These are phyloP conservation scores for Synanthedon formicaeformis DNA, from an alignment of 2,888 invertebrate genomes.

Conservation along the genomic window DNA sequence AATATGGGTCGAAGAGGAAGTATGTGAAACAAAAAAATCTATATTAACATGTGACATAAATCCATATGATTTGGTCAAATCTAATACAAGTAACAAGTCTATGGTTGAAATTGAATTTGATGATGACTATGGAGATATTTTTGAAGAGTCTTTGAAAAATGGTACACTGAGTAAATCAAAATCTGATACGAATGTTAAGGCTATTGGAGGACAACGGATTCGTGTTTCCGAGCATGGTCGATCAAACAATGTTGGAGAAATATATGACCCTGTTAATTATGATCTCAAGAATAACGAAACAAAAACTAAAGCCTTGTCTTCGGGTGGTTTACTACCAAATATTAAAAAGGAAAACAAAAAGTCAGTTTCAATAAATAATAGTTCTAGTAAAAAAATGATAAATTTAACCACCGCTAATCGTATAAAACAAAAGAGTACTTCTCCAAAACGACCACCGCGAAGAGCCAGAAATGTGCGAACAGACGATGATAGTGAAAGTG, in stretches of 20 bases:
- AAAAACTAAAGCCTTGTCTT: slow-evolving; percentile 41
- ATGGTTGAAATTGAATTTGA: slow-evolving; percentile 65
- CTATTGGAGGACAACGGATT: slow-evolving; percentile 78
- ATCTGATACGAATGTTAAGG: slow-evolving; percentile 68
- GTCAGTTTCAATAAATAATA: slow-evolving; percentile 39
- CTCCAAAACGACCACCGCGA: slow-evolving; percentile 75
- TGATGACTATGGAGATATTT: slow-evolving; percentile 58
- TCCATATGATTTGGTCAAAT: slow-evolving; percentile 83
- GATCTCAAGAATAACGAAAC: slow-evolving; percentile 57
- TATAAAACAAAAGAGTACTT: slow-evolving; percentile 59
- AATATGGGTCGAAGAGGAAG: slow-evolving; percentile 54
- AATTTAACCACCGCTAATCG: slow-evolving; percentile 37
- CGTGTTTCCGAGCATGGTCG: slow-evolving; percentile 71
- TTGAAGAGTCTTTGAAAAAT: slow-evolving; percentile 47
- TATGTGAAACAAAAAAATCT: slow-evolving; percentile 70
- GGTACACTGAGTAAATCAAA: slow-evolving; percentile 38
- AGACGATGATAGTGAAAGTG: slow-evolving; percentile 65
- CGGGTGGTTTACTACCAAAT: slow-evolving; percentile 50
- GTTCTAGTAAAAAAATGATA: slow-evolving; percentile 41
- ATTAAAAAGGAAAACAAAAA: slow-evolving; percentile 58
- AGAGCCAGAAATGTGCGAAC: slow-evolving; percentile 60
- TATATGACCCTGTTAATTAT: slow-evolving; percentile 61
- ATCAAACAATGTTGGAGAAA: slow-evolving; percentile 43
- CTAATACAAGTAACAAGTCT: slow-evolving; percentile 53
- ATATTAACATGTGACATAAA: slow-evolving; percentile 87